Base-by-base conservation (phyloP, 2,888 invertebrate genomes). In the Macaria notata region DNA sequence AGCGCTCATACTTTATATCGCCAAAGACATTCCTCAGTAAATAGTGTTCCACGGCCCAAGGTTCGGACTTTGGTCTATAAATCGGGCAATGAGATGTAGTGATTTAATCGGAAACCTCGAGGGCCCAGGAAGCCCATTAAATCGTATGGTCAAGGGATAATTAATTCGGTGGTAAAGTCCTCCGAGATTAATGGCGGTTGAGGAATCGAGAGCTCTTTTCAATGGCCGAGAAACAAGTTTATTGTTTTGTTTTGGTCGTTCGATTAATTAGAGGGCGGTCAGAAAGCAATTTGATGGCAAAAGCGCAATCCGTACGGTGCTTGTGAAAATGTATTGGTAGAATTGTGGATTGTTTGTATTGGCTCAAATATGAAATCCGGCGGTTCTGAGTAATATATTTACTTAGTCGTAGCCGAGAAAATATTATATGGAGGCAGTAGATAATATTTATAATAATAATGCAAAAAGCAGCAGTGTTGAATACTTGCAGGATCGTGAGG, bases 61-160 rank as follows among this genome's bases (percentile, higher is more conserved):
- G 42, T 53, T 46, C 57, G 48, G 60, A 36, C 33, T 75, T 75
- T 75, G 84, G 84, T 84, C 86, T 86, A 89, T 91, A 89, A 89
- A 89, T 91, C 86, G 88, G 80, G 87, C 85, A 87, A 89, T 88
- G 89, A 89, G 89, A 86, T 86, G 84, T 88, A 86, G 88, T 91
- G 90, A 91, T 91, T 90, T 89, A 90, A 91, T 91, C 89, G 88
- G 87, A 81, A 86, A 84, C 87, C 90, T 85, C 84, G 79, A 81
- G 77, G 85, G 84, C 85, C 88, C 77, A 86, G 89, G 90, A 89
- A 86, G 86, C 86, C 88, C 89, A 90, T 90, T 91, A 89, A 88
- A 89, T 84, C 88, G 88, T 89, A 89, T 90, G 90, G 90, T 90
- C 90, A 89, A 80, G 79, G 89, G 88, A 88, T 91, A 91, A 91